Evolutionary conservation across 2,113 vertebrate genomes (phyloP).

Genomic region (Empidonax traillii): DNA sequence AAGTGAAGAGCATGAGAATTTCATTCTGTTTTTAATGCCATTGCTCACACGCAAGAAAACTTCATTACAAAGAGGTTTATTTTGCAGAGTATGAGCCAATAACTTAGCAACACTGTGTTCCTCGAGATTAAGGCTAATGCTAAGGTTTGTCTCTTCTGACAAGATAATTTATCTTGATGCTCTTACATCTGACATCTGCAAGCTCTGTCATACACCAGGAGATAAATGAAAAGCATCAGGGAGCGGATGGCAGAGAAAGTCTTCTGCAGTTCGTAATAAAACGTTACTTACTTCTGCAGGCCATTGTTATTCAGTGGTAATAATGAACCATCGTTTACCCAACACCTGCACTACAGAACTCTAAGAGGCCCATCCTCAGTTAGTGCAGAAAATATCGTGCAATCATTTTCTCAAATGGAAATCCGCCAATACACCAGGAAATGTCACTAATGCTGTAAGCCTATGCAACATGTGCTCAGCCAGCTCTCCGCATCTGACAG

Average conservation of each 20-base stretch:
- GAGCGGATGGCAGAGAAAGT: background rate
- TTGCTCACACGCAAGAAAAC: fast-evolving
- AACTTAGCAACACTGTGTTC: background rate
- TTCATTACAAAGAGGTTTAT: background rate
- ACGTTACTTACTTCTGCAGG: background rate
- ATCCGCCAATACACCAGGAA: fast-evolving
- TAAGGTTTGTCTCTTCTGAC: background rate
- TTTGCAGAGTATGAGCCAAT: background rate
- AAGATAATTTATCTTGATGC: background rate
- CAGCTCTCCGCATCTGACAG: background rate
- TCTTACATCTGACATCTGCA: background rate
- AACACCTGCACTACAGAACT: background rate
- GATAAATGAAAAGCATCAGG: background rate
- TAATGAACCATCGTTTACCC: background rate
- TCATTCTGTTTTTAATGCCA: background rate
- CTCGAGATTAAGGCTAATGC: background rate
- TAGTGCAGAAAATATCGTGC: fast-evolving
- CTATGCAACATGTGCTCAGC: background rate
- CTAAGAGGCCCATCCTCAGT: fast-evolving
- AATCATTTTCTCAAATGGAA: background rate
- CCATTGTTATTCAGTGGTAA: background rate
- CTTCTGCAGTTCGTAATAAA: background rate
- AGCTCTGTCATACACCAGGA: background rate
- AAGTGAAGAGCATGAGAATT: background rate
- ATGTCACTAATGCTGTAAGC: background rate